Conservation (phyloP, 2,888 invertebrate species). For the Branchipolynoe longqiensis region DNA sequence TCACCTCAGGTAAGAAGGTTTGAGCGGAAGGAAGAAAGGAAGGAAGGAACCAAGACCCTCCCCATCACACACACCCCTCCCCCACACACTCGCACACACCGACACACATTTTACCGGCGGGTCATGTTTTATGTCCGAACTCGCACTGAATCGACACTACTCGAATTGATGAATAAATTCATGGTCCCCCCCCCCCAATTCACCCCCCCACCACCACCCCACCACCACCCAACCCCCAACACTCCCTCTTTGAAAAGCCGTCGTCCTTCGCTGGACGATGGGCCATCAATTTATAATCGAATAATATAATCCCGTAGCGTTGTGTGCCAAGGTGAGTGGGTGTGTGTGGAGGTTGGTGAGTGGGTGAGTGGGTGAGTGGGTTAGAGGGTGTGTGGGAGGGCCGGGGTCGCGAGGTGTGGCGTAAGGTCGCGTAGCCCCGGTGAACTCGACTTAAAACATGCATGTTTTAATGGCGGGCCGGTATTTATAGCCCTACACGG, state of each 20-base stretch:
- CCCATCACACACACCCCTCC: too few species aligned
- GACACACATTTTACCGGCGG: not conserved
- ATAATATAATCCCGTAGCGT: constrained; percentile 2
- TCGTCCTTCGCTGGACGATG: not conserved
- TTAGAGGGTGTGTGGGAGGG: not conserved
- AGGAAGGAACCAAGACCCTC: too few species aligned
- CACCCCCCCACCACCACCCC: too few species aligned
- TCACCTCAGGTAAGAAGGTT: too few species aligned
- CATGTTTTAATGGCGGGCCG: not conserved
- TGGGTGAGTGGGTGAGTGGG: too few species aligned
- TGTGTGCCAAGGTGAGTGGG: not conserved
- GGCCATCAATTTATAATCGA: constrained; percentile 40
- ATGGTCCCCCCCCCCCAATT: too few species aligned
- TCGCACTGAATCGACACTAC: constrained; percentile 44
- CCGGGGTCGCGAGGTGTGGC: not conserved
- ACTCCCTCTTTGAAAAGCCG: not conserved
- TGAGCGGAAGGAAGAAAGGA: too few species aligned
- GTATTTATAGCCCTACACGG: not conserved
- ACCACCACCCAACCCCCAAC: too few species aligned
- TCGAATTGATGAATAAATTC: constrained; percentile 40
- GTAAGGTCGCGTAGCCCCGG: not conserved
- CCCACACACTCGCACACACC: too few species aligned
- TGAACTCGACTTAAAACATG: constrained; percentile 4
- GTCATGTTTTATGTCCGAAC: constrained; percentile 49
- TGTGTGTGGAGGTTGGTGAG: too few species aligned